Conservation (phyloP, 1,140 invertebrate genomes). For the Calliphora vicina region DNA sequence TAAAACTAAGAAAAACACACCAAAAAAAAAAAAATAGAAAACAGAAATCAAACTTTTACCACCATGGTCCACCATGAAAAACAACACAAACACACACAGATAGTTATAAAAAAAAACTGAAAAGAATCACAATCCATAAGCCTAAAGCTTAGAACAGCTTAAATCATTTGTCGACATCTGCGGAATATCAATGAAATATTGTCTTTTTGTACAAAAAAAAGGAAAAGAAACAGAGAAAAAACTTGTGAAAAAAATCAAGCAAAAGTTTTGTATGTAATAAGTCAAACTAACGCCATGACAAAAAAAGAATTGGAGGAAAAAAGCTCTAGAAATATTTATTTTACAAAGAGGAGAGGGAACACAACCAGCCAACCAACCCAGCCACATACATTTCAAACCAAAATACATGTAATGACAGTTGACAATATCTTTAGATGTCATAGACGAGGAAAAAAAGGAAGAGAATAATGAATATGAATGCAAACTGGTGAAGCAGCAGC, state of each 20-base stretch:
- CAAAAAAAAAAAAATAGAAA: not conserved
- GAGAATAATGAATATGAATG: not conserved
- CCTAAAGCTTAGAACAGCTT: constrained; percentile 34
- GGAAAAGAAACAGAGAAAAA: not conserved
- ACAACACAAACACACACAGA: not conserved
- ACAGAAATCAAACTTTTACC: not conserved
- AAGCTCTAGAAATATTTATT: not conserved
- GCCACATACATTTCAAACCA: not conserved
- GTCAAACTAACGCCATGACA: constrained; percentile 35
- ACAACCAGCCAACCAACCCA: not conserved
- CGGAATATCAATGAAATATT: constrained; percentile 39
- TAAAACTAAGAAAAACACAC: no score
- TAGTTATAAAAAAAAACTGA: not conserved
- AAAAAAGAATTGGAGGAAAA: not conserved
- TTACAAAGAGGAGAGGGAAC: not conserved
- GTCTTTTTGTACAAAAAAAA: constrained; percentile 13
- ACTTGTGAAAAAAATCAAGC: not conserved
- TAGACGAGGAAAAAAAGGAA: not conserved
- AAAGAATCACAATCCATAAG: constrained; percentile 22
- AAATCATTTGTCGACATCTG: constrained; percentile 39
- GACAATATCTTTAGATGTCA: constrained; percentile 22
- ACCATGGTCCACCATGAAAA: not conserved
- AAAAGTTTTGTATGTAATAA: constrained; percentile 31
- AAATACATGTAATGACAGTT: constrained; percentile 15
- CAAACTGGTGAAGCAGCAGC: not conserved